These are phyloP conservation scores for Adelosebastes latens DNA, from an alignment of 2,797 vertebrate species.

Conservation along the genomic window DNA sequence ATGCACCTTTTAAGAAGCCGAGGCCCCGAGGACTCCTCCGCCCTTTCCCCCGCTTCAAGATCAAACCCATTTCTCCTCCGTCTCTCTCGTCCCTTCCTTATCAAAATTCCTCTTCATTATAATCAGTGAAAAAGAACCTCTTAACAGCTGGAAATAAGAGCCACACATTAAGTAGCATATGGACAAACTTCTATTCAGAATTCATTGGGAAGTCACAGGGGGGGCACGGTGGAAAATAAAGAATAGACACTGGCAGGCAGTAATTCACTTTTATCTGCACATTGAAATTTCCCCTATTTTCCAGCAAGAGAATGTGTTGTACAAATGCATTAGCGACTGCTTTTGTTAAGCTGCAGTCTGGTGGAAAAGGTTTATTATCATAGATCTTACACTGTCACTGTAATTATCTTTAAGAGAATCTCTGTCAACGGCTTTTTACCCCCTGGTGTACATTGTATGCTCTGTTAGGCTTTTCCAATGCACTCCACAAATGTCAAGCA, in stretches of 20 bases:
- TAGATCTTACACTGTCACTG: conserved; percentile 33
- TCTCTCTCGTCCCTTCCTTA: conserved; percentile 32
- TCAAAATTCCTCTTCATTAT: conserved; percentile 56
- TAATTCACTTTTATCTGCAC: conserved; percentile 48
- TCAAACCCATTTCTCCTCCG: conserved; percentile 66
- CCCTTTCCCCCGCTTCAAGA: conserved; percentile 58
- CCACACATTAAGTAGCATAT: conserved; percentile 28
- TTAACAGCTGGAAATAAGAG: conserved; percentile 57
- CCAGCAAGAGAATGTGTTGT: conserved; percentile 9
- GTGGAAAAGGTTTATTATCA: conserved; percentile 36
- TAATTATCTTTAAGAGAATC: conserved; percentile 59
- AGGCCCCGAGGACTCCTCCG: conserved; percentile 51
- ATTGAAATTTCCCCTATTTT: conserved; percentile 36
- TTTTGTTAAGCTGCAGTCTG: conserved; percentile 50
- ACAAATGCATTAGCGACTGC: conserved; percentile 48
- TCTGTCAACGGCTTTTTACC: conserved; percentile 34
- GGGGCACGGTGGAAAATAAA: not conserved
- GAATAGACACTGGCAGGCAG: conserved; percentile 5
- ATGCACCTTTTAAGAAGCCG: conserved; percentile 67
- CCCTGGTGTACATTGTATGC: not conserved
- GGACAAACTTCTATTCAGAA: conserved; percentile 46
- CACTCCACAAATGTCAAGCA: conserved; percentile 13
- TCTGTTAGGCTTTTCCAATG: not conserved
- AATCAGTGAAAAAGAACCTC: conserved; percentile 33
- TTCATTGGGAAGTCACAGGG: conserved; percentile 17